A percentile compares a stretch with the other conserved stretches of the same genome.
These are phyloP conservation scores for Polymixis lichenea DNA, from an alignment of 2,888 invertebrate genomes.

Conservation along the genomic window DNA sequence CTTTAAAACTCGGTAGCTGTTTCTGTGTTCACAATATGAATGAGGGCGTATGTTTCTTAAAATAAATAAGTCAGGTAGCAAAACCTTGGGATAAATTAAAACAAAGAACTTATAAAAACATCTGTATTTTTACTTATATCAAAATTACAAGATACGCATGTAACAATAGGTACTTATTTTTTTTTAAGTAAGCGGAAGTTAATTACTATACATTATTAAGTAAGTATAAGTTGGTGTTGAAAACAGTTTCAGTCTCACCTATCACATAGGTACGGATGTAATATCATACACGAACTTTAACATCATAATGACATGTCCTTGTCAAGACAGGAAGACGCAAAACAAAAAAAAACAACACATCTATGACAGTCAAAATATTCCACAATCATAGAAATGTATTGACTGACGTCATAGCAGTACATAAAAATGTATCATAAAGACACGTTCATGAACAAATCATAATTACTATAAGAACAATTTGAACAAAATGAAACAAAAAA, in stretches of 20 bases:
- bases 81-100: constrained; percentile 11
- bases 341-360: constrained; percentile 1
- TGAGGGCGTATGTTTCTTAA: neutral
- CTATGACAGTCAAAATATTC: constrained; percentile 16
- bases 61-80: neutral
- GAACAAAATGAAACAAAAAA: neutral
- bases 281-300: neutral
- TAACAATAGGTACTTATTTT: constrained; percentile 37
- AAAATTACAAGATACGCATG: constrained; percentile 49
- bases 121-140: constrained; percentile 49
- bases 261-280: neutral
- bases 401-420: neutral
- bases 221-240: neutral
- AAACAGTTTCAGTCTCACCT: constrained; percentile 15
- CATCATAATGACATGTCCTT: constrained; percentile 5
- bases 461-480: neutral
- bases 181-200: constrained; percentile 11
- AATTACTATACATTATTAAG: constrained; percentile 5
- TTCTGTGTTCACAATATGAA: neutral
- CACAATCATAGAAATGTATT: constrained; percentile 17
- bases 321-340: no score
- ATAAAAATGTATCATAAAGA: neutral
- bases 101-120: constrained; percentile 29
- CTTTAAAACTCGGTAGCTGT: neutral
- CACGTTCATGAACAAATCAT: neutral